Evolutionary conservation across 2,888 invertebrate genomes (phyloP).

Genomic region (Chrysodeixis includens): DNA sequence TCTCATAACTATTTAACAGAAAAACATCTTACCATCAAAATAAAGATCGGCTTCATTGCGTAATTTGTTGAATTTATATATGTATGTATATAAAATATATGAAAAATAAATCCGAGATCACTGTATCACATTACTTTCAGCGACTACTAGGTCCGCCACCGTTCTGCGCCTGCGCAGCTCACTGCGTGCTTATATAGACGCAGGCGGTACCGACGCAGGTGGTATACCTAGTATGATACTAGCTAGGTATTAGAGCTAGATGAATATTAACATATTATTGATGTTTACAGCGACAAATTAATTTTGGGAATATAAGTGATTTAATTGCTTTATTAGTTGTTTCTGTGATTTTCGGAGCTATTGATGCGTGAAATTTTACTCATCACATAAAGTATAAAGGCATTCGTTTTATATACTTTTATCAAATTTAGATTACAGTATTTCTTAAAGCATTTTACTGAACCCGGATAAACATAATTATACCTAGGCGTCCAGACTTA

Average conservation of each 20-base stretch:
- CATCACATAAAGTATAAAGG: no score
- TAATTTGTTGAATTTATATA: constrained; percentile 24
- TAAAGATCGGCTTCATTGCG: constrained; percentile 61
- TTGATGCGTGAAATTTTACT: no score
- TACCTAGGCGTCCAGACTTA: no score
- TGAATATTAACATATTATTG: not conserved
- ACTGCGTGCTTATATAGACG: constrained; percentile 54
- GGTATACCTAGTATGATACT: constrained; percentile 16
- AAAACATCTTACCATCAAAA: constrained; percentile 68
- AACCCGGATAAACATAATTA: no score
- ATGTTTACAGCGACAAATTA: no score
- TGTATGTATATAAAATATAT: constrained; percentile 29
- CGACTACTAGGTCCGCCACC: constrained; percentile 42
- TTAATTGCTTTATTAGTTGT: no score
- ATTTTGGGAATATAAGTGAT: no score
- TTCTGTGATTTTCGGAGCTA: no score
- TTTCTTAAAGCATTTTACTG: no score
- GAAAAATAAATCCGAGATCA: constrained; percentile 62
- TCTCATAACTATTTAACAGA: not conserved
- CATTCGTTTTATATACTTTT: no score
- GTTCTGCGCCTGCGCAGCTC: constrained; percentile 39
- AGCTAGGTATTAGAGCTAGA: constrained; percentile 18
- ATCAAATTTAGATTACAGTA: no score
- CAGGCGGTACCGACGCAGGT: constrained; percentile 40
- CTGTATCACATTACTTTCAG: constrained; percentile 68